Evolutionary conservation across 2,888 invertebrate species (phyloP), one percentile per base, ranked within the genome.

Genomic region (Agelastica alni): DNA sequence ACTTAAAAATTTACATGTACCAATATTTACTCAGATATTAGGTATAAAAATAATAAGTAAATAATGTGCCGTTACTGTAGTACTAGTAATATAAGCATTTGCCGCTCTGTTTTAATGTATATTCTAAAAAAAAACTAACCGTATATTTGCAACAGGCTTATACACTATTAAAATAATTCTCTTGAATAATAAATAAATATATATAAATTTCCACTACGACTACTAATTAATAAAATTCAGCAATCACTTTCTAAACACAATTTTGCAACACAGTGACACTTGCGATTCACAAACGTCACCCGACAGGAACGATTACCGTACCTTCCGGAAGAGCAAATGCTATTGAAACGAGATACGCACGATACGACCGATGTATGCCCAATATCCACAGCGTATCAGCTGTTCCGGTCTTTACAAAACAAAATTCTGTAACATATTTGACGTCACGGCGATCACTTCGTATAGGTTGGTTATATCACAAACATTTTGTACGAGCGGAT

Each of bases 231-330:
- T 12, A 13, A 36, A 36, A 45, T 17, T 13, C 17, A 13, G 6
- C 14, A 41, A 26, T 49, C 49, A 49, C 49, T 49, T 49, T 49
- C 49, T 41, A 49, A 49, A 22, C 14, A 37, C 41, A 41, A 42
- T 32, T 32, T 49, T 41, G 20, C 32, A 42, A 49, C 22, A 20
- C 39, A 41, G 10, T 18, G 10, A 18, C 48, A 48, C 41, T 41
- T 18, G 13, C 13, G 4, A 37, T 32, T 9, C 30, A 48, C 28
- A 48, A 30, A 39, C 39, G 39, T 48, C 39, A 48, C 48, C 9
- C n/a, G 20, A 14, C n/a, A n/a, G 48, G 37, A 46, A 34, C 14
- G 6, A 9, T 4, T 12, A 18, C 20, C 10, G 28, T 14, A 39
- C 5, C 13, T 13, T 7, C 13, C 20, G 34, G 37, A 28, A 37